These are phyloP conservation scores for Phengaris arion DNA, from an alignment of 2,888 invertebrate species.

Conservation along the genomic window DNA sequence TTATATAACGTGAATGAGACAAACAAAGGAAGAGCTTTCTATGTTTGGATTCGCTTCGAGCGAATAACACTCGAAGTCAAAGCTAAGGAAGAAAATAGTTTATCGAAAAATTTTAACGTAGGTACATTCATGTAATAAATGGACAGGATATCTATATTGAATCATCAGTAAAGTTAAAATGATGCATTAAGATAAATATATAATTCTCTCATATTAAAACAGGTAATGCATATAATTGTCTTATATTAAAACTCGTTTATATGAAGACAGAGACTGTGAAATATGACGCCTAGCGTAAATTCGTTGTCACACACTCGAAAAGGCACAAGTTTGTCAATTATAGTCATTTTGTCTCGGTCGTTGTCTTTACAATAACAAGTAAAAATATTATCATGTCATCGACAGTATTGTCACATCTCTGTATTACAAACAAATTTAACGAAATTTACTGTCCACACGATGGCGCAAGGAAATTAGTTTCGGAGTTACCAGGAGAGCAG, in stretches of 20 bases:
- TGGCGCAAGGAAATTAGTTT: conserved; percentile 19
- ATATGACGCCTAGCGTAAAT: too few species aligned
- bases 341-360: too few species aligned
- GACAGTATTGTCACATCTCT: not conserved
- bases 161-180: too few species aligned
- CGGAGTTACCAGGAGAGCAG: conserved; percentile 14
- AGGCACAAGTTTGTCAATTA: too few species aligned
- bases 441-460: conserved; percentile 5
- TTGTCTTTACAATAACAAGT: too few species aligned
- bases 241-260: too few species aligned
- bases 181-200: too few species aligned
- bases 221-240: too few species aligned
- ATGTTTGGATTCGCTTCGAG: conserved; percentile 12
- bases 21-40: conserved; percentile 17
- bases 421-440: not conserved
- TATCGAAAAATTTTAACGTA: not conserved
- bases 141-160: not conserved
- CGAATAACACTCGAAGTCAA: conserved; percentile 2
- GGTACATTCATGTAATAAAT: not conserved
- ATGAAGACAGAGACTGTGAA: too few species aligned
- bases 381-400: not conserved
- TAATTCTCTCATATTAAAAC: too few species aligned
- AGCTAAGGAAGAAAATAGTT: not conserved
- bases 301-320: too few species aligned
- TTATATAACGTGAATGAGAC: conserved; percentile 10